phyloP scores from a whole-genome alignment of 2,888 invertebrate genomes.

The Tuta absoluta region DNA sequence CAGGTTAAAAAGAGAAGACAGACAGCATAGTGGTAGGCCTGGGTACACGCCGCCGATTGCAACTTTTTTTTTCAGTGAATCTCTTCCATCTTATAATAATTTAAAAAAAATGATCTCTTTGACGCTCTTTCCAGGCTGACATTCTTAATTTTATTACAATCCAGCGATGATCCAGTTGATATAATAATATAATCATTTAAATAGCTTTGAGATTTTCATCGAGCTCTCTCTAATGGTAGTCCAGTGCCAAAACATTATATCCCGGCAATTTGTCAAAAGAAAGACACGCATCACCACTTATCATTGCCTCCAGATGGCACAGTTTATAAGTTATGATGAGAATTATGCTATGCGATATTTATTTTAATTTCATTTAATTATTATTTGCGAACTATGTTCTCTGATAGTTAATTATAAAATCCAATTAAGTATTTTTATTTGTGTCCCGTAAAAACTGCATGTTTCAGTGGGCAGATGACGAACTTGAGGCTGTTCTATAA shows the following conservation, averaged over 20 bases:
- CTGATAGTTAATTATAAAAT: too few relatives aligned
- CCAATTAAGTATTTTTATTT: too few relatives aligned
- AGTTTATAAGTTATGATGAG: conserved; percentile 14
- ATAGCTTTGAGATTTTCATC: conserved; percentile 13
- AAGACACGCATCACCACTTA: conserved; percentile 27
- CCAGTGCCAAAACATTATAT: conserved; percentile 26
- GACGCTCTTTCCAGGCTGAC: background rate
- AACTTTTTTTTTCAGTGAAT: too few relatives aligned
- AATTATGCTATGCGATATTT: background rate
- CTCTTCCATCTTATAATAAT: too few relatives aligned
- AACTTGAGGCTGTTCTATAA: too few relatives aligned
- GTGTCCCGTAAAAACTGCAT: too few relatives aligned
- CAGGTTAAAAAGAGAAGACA: too few relatives aligned
- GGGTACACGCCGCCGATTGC: too few relatives aligned
- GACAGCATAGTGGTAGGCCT: too few relatives aligned
- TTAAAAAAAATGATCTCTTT: too few relatives aligned
- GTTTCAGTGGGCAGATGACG: too few relatives aligned
- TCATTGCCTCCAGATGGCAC: conserved; percentile 26
- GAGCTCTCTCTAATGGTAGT: conserved; percentile 18
- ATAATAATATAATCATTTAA: conserved; percentile 11
- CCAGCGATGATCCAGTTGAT: conserved; percentile 17
- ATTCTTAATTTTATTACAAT: background rate
- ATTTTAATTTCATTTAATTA: conserved; percentile 5
- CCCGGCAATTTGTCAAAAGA: conserved; percentile 23
- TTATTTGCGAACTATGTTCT: background rate